These are phyloP conservation scores for Diaprepes abbreviatus DNA, from an alignment of 2,888 invertebrate genomes.

Conservation along the genomic window DNA sequence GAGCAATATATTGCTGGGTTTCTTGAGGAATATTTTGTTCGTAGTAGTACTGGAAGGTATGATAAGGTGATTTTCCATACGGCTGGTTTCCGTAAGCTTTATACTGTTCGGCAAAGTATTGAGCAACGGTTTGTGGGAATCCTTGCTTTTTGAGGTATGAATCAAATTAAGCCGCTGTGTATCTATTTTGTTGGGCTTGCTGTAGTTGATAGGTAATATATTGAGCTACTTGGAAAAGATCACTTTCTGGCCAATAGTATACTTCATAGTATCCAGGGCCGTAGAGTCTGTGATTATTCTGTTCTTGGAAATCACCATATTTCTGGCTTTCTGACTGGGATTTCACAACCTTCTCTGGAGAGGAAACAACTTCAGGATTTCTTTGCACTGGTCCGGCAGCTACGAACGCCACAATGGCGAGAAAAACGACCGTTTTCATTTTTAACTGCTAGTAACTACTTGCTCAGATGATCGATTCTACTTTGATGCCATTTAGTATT, in stretches of 20 bases:
- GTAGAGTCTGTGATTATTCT: background rate
- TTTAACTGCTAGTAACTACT: conserved; percentile 1
- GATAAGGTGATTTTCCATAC: conserved; percentile 35
- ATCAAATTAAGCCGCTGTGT: conserved; percentile 24
- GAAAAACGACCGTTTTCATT: conserved; percentile 25
- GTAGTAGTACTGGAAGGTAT: conserved; percentile 32
- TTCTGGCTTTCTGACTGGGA: background rate
- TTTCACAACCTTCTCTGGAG: conserved; percentile 2
- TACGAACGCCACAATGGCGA: conserved; percentile 34
- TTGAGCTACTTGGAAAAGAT: conserved; percentile 26
- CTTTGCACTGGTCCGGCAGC: conserved; percentile 27
- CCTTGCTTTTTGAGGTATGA: conserved; percentile 23
- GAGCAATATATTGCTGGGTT: conserved; percentile 25
- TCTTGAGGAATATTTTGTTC: conserved; percentile 30
- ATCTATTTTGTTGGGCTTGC: conserved; percentile 30
- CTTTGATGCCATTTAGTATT: conserved; percentile 20
- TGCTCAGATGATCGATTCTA: background rate
- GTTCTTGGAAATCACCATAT: background rate
- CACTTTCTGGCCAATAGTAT: conserved; percentile 31
- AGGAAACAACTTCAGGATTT: background rate
- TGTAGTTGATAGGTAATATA: conserved; percentile 34
- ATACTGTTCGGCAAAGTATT: conserved; percentile 36
- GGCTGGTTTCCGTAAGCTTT: conserved; percentile 22
- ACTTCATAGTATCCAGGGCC: conserved; percentile 1
- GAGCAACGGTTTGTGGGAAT: conserved; percentile 29